Evolutionary conservation across 1,140 invertebrate genomes (phyloP).

Genomic region (Brachystomella parvula): DNA sequence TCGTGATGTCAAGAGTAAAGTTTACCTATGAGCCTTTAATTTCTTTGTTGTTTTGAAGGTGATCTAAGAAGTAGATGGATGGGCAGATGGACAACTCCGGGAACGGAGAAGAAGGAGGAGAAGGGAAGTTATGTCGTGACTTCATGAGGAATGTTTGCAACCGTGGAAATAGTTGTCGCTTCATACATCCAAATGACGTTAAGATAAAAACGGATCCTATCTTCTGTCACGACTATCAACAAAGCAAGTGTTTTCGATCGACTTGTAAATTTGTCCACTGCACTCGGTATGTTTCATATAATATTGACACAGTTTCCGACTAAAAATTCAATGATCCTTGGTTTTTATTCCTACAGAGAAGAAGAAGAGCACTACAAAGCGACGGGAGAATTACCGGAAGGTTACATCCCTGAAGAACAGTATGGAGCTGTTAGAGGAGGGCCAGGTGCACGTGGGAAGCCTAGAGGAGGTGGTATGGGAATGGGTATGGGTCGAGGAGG

Average conservation of each 20-base stretch:
- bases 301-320: too few species aligned
- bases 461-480: not conserved
- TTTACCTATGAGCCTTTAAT: not conserved
- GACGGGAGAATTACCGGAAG: slow-evolving; percentile 58
- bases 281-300: too few species aligned
- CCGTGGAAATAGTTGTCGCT: slow-evolving; percentile 68
- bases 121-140: slow-evolving; percentile 51
- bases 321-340: too few species aligned
- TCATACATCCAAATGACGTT: slow-evolving; percentile 51
- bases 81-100: not conserved
- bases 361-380: slow-evolving; percentile 66
- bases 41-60: not conserved
- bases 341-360: too few species aligned
- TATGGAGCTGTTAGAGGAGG: slow-evolving; percentile 6
- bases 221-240: slow-evolving; percentile 82
- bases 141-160: slow-evolving; percentile 60
- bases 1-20: not conserved
- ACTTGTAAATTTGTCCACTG: slow-evolving; percentile 70
- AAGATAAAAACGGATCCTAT: slow-evolving; percentile 47
- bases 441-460: not conserved
- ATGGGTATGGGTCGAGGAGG: slow-evolving; percentile 11
- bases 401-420: slow-evolving; percentile 36
- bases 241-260: slow-evolving; percentile 56
- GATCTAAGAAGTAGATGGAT: not conserved
- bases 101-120: slow-evolving; percentile 11